Base-by-base conservation (phyloP, 1,140 invertebrate genomes). In the Microplitis demolitor region DNA sequence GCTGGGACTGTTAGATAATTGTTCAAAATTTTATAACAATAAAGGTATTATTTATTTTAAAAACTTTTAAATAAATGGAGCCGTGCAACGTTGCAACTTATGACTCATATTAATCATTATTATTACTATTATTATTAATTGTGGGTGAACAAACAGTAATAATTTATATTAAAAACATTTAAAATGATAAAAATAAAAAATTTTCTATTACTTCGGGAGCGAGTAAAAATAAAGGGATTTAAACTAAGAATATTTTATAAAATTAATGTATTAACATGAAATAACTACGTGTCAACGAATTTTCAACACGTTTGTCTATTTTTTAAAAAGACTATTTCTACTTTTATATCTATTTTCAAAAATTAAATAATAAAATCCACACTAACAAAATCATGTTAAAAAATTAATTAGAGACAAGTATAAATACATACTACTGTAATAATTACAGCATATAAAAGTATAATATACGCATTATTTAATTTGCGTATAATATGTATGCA, bases 21-120 rank as follows among this genome's bases (percentile, higher is more conserved):
- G 14, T 45, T 45, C 39, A 45, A 45, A 45, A 45, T 45, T 45
- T 6, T 9, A 45, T 45, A 45, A 45, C 11, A 45, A 45, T 45
- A 9, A 9, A 11, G 3, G 6, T 45, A 45, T 45, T 45, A 0
- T 45, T 45, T 11, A 24, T 45, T 45, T 45, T 8, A n/a, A 63
- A 39, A 63, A 63, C 13, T 51, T n/a, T 14, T 24, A 24, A 66
- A 66, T 51, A 31, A 50, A 64, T 50, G 62, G 11, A 64, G 35
- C 66, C 66, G 66, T 31, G 51, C 66, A 68, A 68, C 66, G 66
- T 68, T 58, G 66, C 53, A 58, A 68, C 4, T 31, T 11, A 54
- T 4, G 53, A 68, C 34, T 68, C 24, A 39, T 45, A 45, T 45
- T 45, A 45, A 45, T 11, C 39, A 45, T 45, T 45, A 45, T 9